Evolutionary conservation across 2,113 vertebrate species (phyloP), one percentile per base, ranked within the genome.

Genomic region (Pipa parva): DNA sequence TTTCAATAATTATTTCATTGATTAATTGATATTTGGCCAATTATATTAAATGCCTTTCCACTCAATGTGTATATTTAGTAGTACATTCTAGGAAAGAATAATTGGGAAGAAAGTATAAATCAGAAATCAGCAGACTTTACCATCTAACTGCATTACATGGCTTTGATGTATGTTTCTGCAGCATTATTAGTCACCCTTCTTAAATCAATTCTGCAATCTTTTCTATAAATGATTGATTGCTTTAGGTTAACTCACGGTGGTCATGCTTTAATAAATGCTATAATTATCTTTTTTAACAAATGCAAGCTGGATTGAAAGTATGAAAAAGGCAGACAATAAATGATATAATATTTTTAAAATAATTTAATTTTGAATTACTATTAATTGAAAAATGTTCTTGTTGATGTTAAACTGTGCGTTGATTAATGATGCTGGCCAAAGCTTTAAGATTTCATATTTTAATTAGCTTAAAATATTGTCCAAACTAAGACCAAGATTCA

Each of bases 101-200:
- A 76, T 78, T 80, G 79, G 79, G 88, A 84, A 89, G 87, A 83
- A 75, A 59, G 80, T 75, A 84, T 90, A 91, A 89, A 90, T 89
- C 87, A 90, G 78, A 89, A 90, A 87, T 85, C 79, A 80, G 76
- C 80, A 75, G 77, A 76, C 76, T 81, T 85, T 88, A 82, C 78
- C 86, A 77, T 88, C 85, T 79, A 77, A 51, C 63, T 79, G 71
- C 71, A 83, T 90, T 91, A 81, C 78, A 64, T 74, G 57, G 51
- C 60, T 78, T 80, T 91, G 87, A 90, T 87, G 57, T 84, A 89
- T 83, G 73, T 77, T 87, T 85, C 78, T 79, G 80, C 81, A 84
- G 78, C 61, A 70, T 88, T 89, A 87, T 90, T 90, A 90, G 79
- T 88, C 86, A 85, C 78, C 83, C 63, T 60, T 63, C 75, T 86